Percentiles rank a stretch among this genome's conserved stretches.
These are phyloP conservation scores for Lathamus discolor DNA, from an alignment of 2,113 vertebrate species.

Conservation along the genomic window DNA sequence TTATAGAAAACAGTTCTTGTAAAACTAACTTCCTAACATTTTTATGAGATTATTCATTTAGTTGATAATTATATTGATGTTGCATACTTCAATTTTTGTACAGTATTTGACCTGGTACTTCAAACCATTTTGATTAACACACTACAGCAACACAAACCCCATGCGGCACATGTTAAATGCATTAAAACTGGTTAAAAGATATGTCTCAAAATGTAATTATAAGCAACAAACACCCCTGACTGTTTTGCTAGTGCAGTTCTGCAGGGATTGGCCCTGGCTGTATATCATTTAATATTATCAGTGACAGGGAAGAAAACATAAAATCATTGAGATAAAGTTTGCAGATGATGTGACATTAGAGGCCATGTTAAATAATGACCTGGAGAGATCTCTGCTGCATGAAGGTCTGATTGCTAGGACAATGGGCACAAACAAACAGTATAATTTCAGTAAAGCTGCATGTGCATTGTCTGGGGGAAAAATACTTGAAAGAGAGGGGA, in stretches of 20 bases:
- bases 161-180: not conserved
- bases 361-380: not conserved
- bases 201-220: not conserved
- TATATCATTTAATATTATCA: slow-evolving; percentile 7
- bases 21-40: not conserved
- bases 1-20: not conserved
- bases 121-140: not conserved
- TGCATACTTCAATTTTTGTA: not conserved
- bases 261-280: not conserved
- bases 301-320: slow-evolving; percentile 19
- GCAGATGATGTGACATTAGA: not conserved
- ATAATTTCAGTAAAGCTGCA: not conserved
- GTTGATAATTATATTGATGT: not conserved
- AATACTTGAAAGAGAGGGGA: not conserved
- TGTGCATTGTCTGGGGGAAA: not conserved
- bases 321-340: not conserved
- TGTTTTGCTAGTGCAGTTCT: not conserved
- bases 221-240: not conserved
- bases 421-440: not conserved
- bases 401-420: not conserved
- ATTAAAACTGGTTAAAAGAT: not conserved
- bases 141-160: not conserved
- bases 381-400: not conserved
- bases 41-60: not conserved
- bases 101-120: not conserved